A percentile compares a stretch with the other conserved stretches of the same genome.
Conservation (phyloP, 2,888 invertebrate genomes). For the Helobdella robusta region DNA sequence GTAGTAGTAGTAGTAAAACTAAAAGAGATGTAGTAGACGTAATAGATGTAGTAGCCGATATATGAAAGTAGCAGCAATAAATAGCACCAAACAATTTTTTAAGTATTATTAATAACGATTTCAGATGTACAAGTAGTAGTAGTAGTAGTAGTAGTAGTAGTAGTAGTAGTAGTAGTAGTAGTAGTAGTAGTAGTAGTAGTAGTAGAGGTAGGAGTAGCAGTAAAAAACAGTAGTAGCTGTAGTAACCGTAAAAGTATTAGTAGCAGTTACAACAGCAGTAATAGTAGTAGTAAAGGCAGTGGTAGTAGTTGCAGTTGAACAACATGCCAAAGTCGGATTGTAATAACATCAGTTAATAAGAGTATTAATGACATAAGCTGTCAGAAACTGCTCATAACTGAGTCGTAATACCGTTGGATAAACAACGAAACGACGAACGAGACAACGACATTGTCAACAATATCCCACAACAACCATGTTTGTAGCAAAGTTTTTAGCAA, state of each 20-base stretch:
- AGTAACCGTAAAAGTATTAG: constrained; percentile 26
- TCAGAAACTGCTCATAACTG: no score
- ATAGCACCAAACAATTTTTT: background rate
- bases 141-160: constrained; percentile 25
- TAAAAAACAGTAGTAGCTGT: constrained; percentile 23
- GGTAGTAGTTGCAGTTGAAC: constrained; percentile 25
- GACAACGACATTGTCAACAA: no score
- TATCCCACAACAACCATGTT: no score
- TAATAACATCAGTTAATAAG: constrained; percentile 3
- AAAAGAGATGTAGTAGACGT: background rate
- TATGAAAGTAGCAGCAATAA: constrained; percentile 21
- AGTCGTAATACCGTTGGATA: no score
- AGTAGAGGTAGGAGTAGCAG: constrained; percentile 4
- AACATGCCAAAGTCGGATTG: constrained; percentile 11
- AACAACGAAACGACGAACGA: no score
- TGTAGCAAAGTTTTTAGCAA: no score
- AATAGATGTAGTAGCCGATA: constrained; percentile 9
- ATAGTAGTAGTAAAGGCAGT: constrained; percentile 26
- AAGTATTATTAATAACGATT: constrained; percentile 18
- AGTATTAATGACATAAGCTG: constrained; percentile 14
- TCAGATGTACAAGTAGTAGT: constrained; percentile 22
- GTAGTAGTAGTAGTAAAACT: background rate
- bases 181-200: constrained; percentile 25
- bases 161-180: constrained; percentile 25
- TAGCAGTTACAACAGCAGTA: constrained; percentile 25